phyloP scores from a whole-genome alignment of 2,113 vertebrate genomes.

The Arenaria interpres region DNA sequence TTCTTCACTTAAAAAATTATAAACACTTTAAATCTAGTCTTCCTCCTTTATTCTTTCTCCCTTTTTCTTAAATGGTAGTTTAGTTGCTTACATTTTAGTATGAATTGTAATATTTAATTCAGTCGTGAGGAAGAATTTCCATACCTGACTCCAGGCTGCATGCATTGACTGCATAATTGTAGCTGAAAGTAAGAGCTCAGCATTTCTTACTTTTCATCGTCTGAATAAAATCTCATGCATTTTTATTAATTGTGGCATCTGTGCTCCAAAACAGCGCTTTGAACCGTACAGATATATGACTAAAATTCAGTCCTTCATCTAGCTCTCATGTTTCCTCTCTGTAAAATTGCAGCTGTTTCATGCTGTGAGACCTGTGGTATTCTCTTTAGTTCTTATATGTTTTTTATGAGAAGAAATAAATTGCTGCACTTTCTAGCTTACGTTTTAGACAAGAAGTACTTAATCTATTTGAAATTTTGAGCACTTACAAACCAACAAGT shows the following conservation, averaged over 20 bases:
- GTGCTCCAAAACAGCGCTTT: neutral
- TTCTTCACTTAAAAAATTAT: neutral
- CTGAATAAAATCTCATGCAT: neutral
- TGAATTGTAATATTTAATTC: neutral
- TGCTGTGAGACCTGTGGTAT: neutral
- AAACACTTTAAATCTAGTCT: neutral
- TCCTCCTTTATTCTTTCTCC: neutral
- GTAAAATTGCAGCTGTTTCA: neutral
- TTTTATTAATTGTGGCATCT: neutral
- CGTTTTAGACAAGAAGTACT: neutral
- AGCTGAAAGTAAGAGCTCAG: conserved; percentile 52
- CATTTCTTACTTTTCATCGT: neutral
- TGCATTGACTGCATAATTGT: conserved; percentile 67
- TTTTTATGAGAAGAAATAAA: neutral
- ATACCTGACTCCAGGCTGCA: conserved; percentile 77
- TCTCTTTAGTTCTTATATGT: neutral
- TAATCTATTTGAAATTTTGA: neutral
- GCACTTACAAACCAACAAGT: neutral
- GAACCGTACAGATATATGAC: neutral
- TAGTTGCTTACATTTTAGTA: neutral
- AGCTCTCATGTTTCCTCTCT: neutral
- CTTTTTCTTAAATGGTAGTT: neutral
- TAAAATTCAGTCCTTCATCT: neutral
- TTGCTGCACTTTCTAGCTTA: neutral
- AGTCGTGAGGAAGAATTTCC: conserved; percentile 75